Evolutionary conservation across 2,888 invertebrate genomes (phyloP).

Genomic region (Aleiodes alternator): DNA sequence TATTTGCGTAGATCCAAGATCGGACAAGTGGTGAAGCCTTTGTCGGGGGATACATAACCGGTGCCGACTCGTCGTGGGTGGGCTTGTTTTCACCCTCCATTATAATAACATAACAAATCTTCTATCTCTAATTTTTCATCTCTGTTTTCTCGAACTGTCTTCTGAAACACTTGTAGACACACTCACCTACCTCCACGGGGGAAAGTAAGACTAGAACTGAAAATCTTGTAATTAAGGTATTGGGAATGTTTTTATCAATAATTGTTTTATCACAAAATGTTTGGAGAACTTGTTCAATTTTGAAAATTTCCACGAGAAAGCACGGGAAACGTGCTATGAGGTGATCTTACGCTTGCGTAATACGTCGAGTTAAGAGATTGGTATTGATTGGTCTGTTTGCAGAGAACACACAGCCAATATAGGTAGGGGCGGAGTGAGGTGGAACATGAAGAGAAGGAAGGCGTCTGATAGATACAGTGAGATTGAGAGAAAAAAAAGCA

Average conservation of each 20-base stretch:
- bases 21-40: slow-evolving; percentile 70
- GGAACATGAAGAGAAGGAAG: slow-evolving; percentile 28
- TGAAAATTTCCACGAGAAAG: slow-evolving; percentile 7
- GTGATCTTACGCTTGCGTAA: slow-evolving; percentile 59
- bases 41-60: slow-evolving; percentile 59
- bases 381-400: slow-evolving; percentile 74
- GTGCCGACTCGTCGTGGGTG: slow-evolving; percentile 65
- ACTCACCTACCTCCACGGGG: no score
- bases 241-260: no score
- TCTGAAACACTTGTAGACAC: no score
- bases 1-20: slow-evolving; percentile 73
- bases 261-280: no score
- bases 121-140: slow-evolving; percentile 44
- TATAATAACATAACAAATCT: slow-evolving; percentile 43
- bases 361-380: slow-evolving; percentile 70
- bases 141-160: slow-evolving; percentile 23
- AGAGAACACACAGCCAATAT: slow-evolving; percentile 71
- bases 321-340: slow-evolving; percentile 36
- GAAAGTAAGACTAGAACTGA: no score
- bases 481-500: slow-evolving; percentile 46
- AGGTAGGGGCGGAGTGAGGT: slow-evolving; percentile 43
- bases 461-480: slow-evolving; percentile 25
- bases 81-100: slow-evolving; percentile 56
- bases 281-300: neutral
- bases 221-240: no score